Base-by-base conservation (phyloP, 1,140 invertebrate species). In the Drosophila micromelanica region DNA sequence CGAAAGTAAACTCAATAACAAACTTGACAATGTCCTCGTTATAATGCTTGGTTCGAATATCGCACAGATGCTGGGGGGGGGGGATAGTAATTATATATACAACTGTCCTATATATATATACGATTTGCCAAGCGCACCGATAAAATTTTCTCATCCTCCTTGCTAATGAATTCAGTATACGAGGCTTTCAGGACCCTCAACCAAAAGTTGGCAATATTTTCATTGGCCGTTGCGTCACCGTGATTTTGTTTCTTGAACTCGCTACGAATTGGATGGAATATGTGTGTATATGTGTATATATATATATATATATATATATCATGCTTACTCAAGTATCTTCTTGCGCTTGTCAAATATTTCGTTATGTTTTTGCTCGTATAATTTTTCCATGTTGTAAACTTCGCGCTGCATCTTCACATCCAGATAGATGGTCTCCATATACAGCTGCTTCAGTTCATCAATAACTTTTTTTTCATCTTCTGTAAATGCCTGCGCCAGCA, bases 161-260 rank as follows among this genome's bases (percentile, higher is more conserved):
- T 76, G 97, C 96, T 74, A 94, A 94, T 60, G 97, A 93, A 90
- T 96, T 94, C 62, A 93, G 95, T 71, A 95, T 96, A 93, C 96
- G 90, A 91, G 5, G 86, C 97, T 78, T 97, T 97, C 68, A 98
- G 96, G 77, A 97, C 96, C n/a, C 95, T 97, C 23, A 98, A 91
- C 98, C 98, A 99, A 92, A 99, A 99, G 37, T 96, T 95, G 11
- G 96, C 95, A 84, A 99, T 95, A 20, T 97, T 98, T 7, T 75
- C 80, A 40, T 60, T 79, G 12, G 55, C 13, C 1, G 43, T 71
- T 1, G 80, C 23, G 27, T 90, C 84, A 1, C 84, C 84, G 30
- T 80, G 73, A 32, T 80, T 80, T 43, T 87, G 76, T 6, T 84
- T 80, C 1, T 67, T 73, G 15, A 84, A 89, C 5, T 84, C 85